Evolutionary conservation across 2,888 invertebrate genomes (phyloP), one percentile per base, ranked within the genome.

Genomic region (Anorthoa munda): DNA sequence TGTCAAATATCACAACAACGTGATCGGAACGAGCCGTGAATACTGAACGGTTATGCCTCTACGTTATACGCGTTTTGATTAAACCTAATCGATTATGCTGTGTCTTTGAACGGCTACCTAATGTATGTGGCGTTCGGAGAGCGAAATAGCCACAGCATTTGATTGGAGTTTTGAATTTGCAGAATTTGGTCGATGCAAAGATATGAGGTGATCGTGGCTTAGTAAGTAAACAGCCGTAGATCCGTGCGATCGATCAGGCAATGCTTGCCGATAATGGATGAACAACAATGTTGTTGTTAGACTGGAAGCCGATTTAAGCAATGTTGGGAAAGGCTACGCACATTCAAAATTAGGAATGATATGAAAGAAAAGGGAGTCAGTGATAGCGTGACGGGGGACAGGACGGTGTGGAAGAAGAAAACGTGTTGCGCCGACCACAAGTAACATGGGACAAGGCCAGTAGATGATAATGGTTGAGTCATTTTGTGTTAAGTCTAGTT

Each of bases 81-180:
- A 76, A 77, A 81, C 17, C 12, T 68, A 81, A 81, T 79, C 77
- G 82, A 79, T 81, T 76, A 55, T 4, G 58, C 50, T 63, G 45
- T 50, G 64, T 81, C 63, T 67, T 55, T 56, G 31, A 65, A 15
- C 48, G 26, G n/a, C 39, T n/a, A 51, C 18, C 45, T 66, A 31
- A 73, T 66, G 45, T 55, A 65, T 72, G 21, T n/a, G 11, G 18
- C 46, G 56, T 26, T 23, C 50, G 18, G 46, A 21, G 18, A 45
- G 23, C 18, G 15, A 48, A 71, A 55, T 55, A 46, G 26, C 26
- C 12, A n/a, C 13, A 17, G 4, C 9, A n/a, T 18, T 55, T 55
- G 11, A 21, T 26, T 48, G 2, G 15, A 7, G 23, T 45, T 21
- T 66, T 17, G 26, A 9, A 12, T 66, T 53, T 65, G n/a, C 13